A percentile compares a stretch with the other conserved stretches of the same genome.
These are phyloP conservation scores for Dynastes hyllus DNA, from an alignment of 2,888 invertebrate species.

Conservation along the genomic window DNA sequence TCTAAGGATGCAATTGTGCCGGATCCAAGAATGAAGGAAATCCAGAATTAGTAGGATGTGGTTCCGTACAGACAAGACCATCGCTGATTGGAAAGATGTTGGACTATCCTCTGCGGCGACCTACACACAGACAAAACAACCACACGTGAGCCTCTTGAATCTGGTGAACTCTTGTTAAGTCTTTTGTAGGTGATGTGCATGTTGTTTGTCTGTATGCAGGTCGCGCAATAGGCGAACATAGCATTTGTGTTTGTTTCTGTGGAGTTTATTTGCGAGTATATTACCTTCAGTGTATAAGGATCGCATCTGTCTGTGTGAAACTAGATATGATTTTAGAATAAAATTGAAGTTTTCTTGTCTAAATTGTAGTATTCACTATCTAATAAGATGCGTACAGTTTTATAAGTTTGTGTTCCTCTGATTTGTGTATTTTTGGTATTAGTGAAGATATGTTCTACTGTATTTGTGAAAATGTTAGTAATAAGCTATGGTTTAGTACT, in stretches of 20 bases:
- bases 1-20: conserved; percentile 20
- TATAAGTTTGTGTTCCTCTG: conserved; percentile 40
- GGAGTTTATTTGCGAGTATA: conserved; percentile 50
- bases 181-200: conserved; percentile 70
- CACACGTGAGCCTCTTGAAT: conserved; percentile 67
- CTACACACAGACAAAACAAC: conserved; percentile 78
- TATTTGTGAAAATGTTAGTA: conserved; percentile 31
- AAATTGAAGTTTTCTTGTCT: conserved; percentile 25
- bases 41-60: conserved; percentile 36
- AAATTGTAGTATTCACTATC: conserved; percentile 16
- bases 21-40: conserved; percentile 30
- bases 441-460: conserved; percentile 24
- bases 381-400: conserved; percentile 31
- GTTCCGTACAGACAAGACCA: conserved; percentile 38
- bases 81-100: conserved; percentile 29
- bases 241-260: conserved; percentile 57
- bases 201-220: conserved; percentile 72
- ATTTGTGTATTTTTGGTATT: conserved; percentile 43
- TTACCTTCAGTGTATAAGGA: conserved; percentile 52
- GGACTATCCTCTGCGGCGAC: conserved; percentile 69
- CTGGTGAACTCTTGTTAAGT: conserved; percentile 58
- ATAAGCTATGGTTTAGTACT: conserved; percentile 31
- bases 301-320: conserved; percentile 55
- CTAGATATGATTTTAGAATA: conserved; percentile 31
- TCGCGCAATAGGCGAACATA: conserved; percentile 63